phyloP scores from a whole-genome alignment of 2,113 vertebrate species.

The Phainopepla nitens region DNA sequence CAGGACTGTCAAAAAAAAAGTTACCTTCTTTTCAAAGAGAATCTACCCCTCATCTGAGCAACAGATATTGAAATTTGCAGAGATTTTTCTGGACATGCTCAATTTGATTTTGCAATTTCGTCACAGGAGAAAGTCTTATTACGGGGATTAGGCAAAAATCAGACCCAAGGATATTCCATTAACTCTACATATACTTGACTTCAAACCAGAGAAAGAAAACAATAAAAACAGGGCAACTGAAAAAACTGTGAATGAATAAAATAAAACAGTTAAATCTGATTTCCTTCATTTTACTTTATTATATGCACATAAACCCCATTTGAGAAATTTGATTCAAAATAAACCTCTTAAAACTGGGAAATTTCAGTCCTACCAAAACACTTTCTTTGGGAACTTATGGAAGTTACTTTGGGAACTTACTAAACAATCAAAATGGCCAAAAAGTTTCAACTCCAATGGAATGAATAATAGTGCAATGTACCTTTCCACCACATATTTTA shows the following conservation, averaged over 20 bases:
- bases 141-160: neutral
- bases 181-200: neutral
- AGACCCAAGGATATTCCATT: neutral
- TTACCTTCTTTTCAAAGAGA: neutral
- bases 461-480: neutral
- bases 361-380: neutral
- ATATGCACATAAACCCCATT: neutral
- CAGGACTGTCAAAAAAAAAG: neutral
- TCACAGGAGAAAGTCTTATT: neutral
- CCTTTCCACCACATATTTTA: neutral
- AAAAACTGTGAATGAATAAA: neutral
- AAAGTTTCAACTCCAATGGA: neutral
- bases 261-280: neutral
- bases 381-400: neutral
- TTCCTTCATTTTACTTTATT: neutral
- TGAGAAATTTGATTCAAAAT: neutral
- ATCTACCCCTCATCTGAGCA: neutral
- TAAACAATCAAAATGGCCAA: neutral
- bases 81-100: neutral
- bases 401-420: neutral
- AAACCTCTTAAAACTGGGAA: neutral
- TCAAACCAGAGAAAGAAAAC: neutral
- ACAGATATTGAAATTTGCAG: neutral
- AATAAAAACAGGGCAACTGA: neutral
- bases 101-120: neutral